These are phyloP conservation scores for Nephotettix cincticeps DNA, from an alignment of 1,140 invertebrate species.

Conservation along the genomic window DNA sequence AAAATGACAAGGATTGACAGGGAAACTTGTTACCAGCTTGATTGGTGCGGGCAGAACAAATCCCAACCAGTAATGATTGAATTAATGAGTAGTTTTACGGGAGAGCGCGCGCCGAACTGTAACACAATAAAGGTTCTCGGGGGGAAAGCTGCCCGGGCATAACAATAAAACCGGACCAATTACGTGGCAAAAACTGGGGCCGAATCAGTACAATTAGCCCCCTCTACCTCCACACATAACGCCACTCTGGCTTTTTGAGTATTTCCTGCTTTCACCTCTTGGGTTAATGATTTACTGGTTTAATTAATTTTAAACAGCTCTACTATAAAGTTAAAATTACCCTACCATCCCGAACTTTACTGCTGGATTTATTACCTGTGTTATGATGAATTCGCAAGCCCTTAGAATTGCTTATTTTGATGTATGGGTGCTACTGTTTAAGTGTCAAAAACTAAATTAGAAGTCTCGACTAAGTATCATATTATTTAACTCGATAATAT, in stretches of 20 bases:
- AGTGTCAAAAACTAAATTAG: too few species aligned
- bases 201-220: constrained; percentile 11
- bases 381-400: too few species aligned
- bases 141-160: not conserved
- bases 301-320: constrained; percentile 22
- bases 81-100: constrained; percentile 20
- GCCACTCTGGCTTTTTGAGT: not conserved
- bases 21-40: constrained; percentile 6
- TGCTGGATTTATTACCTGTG: too few species aligned
- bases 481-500: too few species aligned
- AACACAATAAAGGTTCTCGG: not conserved
- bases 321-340: constrained; percentile 23
- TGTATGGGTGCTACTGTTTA: too few species aligned
- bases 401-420: too few species aligned
- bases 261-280: not conserved
- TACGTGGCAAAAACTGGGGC: constrained; percentile 6
- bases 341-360: not conserved
- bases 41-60: constrained; percentile 10
- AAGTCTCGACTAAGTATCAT: too few species aligned
- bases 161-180: constrained; percentile 18
- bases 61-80: constrained; percentile 18
- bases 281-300: constrained; percentile 15
- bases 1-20: constrained; percentile 11
- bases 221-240: not conserved
- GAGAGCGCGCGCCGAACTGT: not conserved